Evolutionary conservation across 2,888 invertebrate species (phyloP).

Genomic region (Labia minor): DNA sequence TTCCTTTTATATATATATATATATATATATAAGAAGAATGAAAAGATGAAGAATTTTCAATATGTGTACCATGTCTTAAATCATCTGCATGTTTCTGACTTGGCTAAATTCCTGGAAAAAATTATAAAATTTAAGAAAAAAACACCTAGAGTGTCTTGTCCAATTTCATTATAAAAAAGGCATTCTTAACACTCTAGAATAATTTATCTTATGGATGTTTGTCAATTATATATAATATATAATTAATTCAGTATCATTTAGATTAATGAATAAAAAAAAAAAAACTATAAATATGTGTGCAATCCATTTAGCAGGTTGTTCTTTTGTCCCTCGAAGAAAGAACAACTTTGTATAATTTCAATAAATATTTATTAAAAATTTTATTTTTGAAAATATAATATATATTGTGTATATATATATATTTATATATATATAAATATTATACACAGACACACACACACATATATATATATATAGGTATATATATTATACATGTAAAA

Average conservation of each 20-base stretch:
- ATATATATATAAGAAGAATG: too few relatives aligned
- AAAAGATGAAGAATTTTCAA: background rate
- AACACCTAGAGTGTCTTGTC: background rate
- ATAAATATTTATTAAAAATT: background rate
- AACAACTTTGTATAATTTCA: background rate
- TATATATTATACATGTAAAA: too few relatives aligned
- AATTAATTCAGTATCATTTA: too few relatives aligned
- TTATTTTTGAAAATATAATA: background rate
- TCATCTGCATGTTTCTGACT: background rate
- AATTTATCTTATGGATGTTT: conserved; percentile 2
- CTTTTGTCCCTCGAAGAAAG: background rate
- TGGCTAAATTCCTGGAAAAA: background rate
- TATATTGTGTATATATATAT: too few relatives aligned
- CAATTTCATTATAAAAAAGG: background rate
- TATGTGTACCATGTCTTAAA: background rate
- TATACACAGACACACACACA: too few relatives aligned
- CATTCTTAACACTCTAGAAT: background rate
- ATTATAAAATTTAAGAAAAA: background rate
- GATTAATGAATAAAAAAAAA: background rate
- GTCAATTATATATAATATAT: background rate
- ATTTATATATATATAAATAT: too few relatives aligned
- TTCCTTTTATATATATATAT: background rate
- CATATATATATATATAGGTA: too few relatives aligned
- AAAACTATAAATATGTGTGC: background rate
- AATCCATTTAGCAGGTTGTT: background rate